Evolutionary conservation across 2,113 vertebrate genomes (phyloP).

Genomic region (Heptranchias perlo): DNA sequence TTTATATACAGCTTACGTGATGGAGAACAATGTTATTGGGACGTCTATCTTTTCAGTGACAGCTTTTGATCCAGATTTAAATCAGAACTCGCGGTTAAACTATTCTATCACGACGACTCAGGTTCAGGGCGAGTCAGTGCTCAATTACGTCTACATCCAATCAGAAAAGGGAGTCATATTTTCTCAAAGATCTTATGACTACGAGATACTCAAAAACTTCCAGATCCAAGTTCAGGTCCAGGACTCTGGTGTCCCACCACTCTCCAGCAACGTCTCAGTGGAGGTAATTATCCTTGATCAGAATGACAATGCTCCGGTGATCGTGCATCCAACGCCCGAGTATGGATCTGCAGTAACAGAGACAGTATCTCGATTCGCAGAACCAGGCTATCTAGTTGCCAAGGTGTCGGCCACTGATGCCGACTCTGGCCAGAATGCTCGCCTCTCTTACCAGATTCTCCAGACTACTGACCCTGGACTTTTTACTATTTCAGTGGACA

Average conservation of each 20-base stretch:
- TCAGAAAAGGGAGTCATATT: constrained; percentile 65
- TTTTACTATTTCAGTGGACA: constrained; percentile 1
- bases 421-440: background rate
- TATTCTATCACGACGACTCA: constrained; percentile 62
- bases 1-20: background rate
- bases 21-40: background rate
- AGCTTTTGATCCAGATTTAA: constrained; percentile 47
- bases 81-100: constrained; percentile 68
- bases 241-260: constrained; percentile 57
- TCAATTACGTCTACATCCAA: constrained; percentile 72
- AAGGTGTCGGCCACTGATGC: background rate
- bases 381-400: background rate
- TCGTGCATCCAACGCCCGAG: background rate
- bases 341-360: background rate
- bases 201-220: constrained; percentile 60
- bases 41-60: background rate
- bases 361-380: background rate
- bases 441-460: background rate
- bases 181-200: constrained; percentile 67
- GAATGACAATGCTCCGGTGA: background rate
- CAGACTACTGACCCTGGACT: background rate
- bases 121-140: constrained; percentile 55
- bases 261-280: constrained; percentile 43
- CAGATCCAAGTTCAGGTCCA: constrained; percentile 53
- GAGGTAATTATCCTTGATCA: constrained; percentile 33